A percentile compares a stretch with the other conserved stretches of the same genome.
phyloP scores from a whole-genome alignment of 2,888 invertebrate genomes.

The Drosophila kambysellisi region DNA sequence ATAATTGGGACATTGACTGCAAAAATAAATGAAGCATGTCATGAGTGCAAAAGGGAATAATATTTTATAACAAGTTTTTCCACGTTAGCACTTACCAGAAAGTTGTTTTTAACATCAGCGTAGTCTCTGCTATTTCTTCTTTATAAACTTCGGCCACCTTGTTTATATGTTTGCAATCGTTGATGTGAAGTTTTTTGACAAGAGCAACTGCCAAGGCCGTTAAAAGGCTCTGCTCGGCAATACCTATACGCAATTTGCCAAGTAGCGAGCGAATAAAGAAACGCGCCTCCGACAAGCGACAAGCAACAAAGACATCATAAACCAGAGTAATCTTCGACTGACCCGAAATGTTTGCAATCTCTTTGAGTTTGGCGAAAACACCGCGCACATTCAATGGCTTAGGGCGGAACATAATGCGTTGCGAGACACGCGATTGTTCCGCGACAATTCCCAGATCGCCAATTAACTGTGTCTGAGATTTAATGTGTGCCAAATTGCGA shows the following conservation, averaged over 20 bases:
- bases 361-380: constrained; percentile 93
- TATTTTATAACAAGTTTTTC: background rate
- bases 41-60: background rate
- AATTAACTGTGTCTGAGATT: constrained; percentile 86
- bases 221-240: constrained; percentile 98
- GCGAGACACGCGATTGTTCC: constrained; percentile 92
- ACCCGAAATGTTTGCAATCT: constrained; percentile 95
- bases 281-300: constrained; percentile 93
- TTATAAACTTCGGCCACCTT: constrained; percentile 85
- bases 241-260: constrained; percentile 97
- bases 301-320: constrained; percentile 96
- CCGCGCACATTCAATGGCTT: constrained; percentile 90
- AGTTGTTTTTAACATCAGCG: constrained; percentile 94
- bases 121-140: constrained; percentile 89
- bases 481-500: constrained; percentile 93
- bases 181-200: constrained; percentile 84
- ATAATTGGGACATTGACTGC: constrained; percentile 97
- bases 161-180: constrained; percentile 86
- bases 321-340: constrained; percentile 95
- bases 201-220: constrained; percentile 95
- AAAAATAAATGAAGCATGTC: constrained; percentile 58
- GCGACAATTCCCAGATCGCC: constrained; percentile 98
- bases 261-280: constrained; percentile 95
- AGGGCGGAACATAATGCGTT: constrained; percentile 95
- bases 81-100: constrained; percentile 89